Evolutionary conservation across 1,140 invertebrate species (phyloP), one percentile per base, ranked within the genome.

Genomic region (Parasteatoda tepidariorum): DNA sequence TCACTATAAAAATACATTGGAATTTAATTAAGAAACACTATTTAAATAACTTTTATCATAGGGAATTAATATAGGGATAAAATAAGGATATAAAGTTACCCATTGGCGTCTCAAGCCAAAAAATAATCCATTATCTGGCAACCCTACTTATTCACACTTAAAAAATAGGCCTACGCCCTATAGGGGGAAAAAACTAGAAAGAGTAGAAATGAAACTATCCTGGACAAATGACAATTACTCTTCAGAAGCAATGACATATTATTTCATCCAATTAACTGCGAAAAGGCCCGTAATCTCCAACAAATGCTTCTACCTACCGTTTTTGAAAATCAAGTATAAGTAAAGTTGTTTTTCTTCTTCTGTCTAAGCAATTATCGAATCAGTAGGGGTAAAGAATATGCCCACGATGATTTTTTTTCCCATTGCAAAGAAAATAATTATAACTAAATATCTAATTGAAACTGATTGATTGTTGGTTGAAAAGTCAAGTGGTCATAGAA

Each of bases 221-320:
- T 54, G 78, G 54, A 82, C 78, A 82, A 82, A 82, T 78, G 78
- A 82, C 78, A 82, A 82, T n/a, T 82, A 71, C 78, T 82, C 34
- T 41, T 59, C 22, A 70, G 78, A 71, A 71, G 78, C 78, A 82
- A 82, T 82, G 78, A 82, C 78, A 82, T 82, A 71, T 71, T 82
- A 82, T 82, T 82, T 82, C 24, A 31, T 61, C 78, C 78, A 82
- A 82, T 82, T 82, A 82, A 82, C 78, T 71, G 31, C 67, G 30
- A 31, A 67, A 82, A 82, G 71, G 67, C 78, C 78, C 78, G 71
- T 82, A 70, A 82, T 82, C 67, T 82, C 26, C 66, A 82, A 71
- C 66, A 82, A 82, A 82, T 82, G 71, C 62, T 54, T 67, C 75
- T 79, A 79, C 78, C 66, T 82, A 82, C 66, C 78, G 78, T 82